Evolutionary conservation across 1,140 invertebrate species (phyloP).

Genomic region (Parasteatoda tepidariorum): DNA sequence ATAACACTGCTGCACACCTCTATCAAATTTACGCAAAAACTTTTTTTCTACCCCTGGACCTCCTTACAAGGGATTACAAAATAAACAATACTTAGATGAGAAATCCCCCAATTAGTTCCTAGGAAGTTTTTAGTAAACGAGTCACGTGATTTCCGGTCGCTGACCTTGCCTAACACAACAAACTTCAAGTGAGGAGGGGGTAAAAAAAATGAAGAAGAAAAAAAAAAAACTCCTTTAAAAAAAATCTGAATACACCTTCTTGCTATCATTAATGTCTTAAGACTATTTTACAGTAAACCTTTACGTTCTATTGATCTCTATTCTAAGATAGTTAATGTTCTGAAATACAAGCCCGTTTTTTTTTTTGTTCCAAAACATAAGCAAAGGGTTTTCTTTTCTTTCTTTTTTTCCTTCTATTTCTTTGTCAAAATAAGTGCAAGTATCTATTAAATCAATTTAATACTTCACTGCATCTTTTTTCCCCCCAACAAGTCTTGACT

Average conservation of each 20-base stretch:
- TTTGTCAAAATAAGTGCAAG: slow-evolving; percentile 5
- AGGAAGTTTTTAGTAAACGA: slow-evolving; percentile 22
- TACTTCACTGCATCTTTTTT: neutral
- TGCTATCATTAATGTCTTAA: slow-evolving; percentile 28
- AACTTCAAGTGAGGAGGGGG: too few species aligned
- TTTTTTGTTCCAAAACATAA: neutral
- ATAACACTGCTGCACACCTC: too few species aligned
- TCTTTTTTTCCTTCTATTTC: slow-evolving; percentile 3
- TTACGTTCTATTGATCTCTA: slow-evolving; percentile 25
- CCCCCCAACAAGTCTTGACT: neutral
- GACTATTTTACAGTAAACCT: slow-evolving; percentile 19
- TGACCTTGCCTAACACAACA: slow-evolving; percentile 38
- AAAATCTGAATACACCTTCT: slow-evolving; percentile 2
- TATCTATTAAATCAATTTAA: slow-evolving; percentile 11
- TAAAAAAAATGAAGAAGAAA: neutral
- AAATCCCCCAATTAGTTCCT: slow-evolving; percentile 33
- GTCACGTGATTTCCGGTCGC: slow-evolving; percentile 48
- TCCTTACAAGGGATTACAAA: too few species aligned
- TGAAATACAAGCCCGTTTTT: neutral
- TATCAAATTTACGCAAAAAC: too few species aligned
- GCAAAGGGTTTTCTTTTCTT: neutral
- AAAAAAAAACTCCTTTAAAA: too few species aligned
- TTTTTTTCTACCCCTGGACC: too few species aligned
- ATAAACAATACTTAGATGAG: neutral
- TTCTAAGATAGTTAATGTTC: neutral